phyloP scores from a whole-genome alignment of 2,113 vertebrate species.

The Lycaon pictus region DNA sequence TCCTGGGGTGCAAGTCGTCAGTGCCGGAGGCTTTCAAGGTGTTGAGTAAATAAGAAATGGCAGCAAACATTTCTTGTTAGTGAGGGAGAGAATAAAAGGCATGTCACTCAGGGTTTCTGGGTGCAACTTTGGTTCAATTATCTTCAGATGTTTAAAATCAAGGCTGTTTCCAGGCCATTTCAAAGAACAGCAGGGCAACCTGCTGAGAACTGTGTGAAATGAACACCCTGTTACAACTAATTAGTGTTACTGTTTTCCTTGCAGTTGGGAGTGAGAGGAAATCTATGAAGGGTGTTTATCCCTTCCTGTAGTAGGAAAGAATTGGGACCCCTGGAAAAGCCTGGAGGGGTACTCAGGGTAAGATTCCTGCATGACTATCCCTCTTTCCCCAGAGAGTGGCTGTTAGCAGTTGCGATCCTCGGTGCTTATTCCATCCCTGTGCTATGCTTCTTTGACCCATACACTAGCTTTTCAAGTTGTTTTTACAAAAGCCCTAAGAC shows the following conservation, averaged over 20 bases:
- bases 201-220: conserved; percentile 83
- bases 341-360: conserved; percentile 38
- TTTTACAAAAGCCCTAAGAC: conserved; percentile 17
- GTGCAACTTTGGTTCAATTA: conserved; percentile 82
- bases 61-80: conserved; percentile 75
- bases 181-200: conserved; percentile 78
- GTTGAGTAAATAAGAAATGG: conserved; percentile 80
- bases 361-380: background rate
- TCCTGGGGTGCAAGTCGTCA: conserved; percentile 66
- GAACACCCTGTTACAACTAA: conserved; percentile 83
- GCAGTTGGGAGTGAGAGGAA: conserved; percentile 81
- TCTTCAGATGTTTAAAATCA: conserved; percentile 82
- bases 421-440: background rate
- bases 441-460: background rate
- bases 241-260: conserved; percentile 83
- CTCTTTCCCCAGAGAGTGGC: conserved; percentile 22
- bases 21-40: conserved; percentile 76
- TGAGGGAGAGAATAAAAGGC: conserved; percentile 70
- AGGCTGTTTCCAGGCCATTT: conserved; percentile 84
- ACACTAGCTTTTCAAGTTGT: background rate
- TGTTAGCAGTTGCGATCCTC: background rate
- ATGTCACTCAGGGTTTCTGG: conserved; percentile 78
- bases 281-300: conserved; percentile 83
- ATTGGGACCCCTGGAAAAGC: conserved; percentile 49
- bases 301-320: conserved; percentile 81